Evolutionary conservation across 1,140 invertebrate species (phyloP).

Genomic region (Leptestheria dahalacensis): DNA sequence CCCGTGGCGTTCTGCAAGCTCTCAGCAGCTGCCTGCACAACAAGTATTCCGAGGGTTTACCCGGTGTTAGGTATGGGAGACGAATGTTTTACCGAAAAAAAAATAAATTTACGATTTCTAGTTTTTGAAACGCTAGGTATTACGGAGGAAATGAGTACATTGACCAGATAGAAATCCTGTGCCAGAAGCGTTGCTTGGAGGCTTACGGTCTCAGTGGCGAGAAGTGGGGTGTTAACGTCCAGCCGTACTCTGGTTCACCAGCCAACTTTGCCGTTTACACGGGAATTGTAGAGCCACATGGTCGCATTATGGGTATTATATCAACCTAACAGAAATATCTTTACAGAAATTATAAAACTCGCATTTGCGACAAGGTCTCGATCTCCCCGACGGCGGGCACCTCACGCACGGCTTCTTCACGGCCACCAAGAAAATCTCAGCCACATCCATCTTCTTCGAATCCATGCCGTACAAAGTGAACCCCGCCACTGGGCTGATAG

Average conservation of each 20-base stretch:
- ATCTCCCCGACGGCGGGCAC: constrained; percentile 93
- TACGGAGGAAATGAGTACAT: constrained; percentile 97
- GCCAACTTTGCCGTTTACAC: constrained; percentile 95
- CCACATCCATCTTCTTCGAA: constrained; percentile 95
- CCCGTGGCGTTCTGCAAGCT: constrained; percentile 74
- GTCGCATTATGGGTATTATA: constrained; percentile 83
- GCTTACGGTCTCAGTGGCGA: constrained; percentile 65
- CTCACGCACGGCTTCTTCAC: constrained; percentile 91
- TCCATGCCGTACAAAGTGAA: constrained; percentile 93
- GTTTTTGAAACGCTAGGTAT: constrained; percentile 32
- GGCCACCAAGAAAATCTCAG: constrained; percentile 79
- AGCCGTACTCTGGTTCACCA: constrained; percentile 91
- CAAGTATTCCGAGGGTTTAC: constrained; percentile 95
- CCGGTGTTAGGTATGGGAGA: constrained; percentile 53
- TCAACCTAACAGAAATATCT: too few species aligned
- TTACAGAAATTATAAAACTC: too few species aligned
- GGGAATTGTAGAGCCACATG: constrained; percentile 74
- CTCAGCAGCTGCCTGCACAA: constrained; percentile 86
- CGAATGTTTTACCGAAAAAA: background rate
- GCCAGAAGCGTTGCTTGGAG: constrained; percentile 71
- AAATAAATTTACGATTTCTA: background rate
- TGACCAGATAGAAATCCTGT: constrained; percentile 80
- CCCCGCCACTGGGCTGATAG: constrained; percentile 71
- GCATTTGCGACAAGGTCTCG: constrained; percentile 37
- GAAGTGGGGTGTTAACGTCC: constrained; percentile 96